Percentiles rank a stretch among this genome's conserved stretches.
Conservation (phyloP, 2,797 vertebrate genomes). For the Epinephelus awoara region DNA sequence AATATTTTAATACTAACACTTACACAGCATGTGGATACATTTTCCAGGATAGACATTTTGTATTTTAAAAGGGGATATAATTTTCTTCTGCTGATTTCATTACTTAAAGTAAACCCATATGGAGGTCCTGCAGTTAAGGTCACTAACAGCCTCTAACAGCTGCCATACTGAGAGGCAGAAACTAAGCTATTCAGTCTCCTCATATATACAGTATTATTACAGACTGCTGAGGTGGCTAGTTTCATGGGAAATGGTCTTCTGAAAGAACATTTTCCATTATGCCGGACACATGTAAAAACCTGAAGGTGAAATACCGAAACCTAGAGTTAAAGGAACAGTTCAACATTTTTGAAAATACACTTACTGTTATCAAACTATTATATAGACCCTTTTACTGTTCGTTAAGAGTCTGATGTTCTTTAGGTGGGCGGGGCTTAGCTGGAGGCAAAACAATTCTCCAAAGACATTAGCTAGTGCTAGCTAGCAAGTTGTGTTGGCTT, state of each 20-base stretch:
- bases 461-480: too few species aligned
- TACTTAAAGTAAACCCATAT: background rate
- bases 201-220: background rate
- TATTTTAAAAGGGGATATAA: background rate
- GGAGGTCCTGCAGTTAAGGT: background rate
- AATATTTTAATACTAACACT: background rate
- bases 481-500: too few species aligned
- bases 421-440: too few species aligned
- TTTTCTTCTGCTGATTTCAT: constrained; percentile 5
- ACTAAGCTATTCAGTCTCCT: background rate
- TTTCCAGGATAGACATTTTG: background rate
- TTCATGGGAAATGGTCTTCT: background rate
- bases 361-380: background rate
- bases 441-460: too few species aligned
- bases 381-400: too few species aligned
- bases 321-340: background rate
- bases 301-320: background rate
- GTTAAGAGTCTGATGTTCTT: too few species aligned
- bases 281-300: background rate
- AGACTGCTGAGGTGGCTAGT: background rate
- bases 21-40: background rate
- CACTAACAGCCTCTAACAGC: background rate
- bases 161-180: background rate
- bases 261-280: background rate
- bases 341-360: background rate